phyloP scores from a whole-genome alignment of 2,113 vertebrate genomes.

The Oxyura jamaicensis region DNA sequence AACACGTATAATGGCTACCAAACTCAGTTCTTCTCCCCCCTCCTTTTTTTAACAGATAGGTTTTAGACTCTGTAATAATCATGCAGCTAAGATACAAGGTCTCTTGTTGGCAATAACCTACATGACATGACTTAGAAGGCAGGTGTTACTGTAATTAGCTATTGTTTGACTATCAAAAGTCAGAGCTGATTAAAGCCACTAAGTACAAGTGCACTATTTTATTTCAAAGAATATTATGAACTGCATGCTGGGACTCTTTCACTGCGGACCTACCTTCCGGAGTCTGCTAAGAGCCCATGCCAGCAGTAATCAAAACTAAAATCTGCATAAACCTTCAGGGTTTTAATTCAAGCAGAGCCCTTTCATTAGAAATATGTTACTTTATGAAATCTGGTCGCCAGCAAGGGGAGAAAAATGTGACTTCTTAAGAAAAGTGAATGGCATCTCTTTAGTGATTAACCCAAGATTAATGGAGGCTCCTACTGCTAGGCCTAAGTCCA shows the following conservation, averaged over 20 bases:
- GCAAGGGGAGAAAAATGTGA: constrained; percentile 95
- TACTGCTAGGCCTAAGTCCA: constrained; percentile 94
- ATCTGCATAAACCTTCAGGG: constrained; percentile 94
- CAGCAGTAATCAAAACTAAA: constrained; percentile 98
- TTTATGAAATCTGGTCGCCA: constrained; percentile 94
- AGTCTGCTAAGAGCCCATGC: constrained; percentile 97
- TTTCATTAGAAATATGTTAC: constrained; percentile 99
- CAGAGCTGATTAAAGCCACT: constrained; percentile 99
- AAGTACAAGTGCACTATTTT: constrained; percentile 95
- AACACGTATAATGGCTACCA: constrained; percentile 76
- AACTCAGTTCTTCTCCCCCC: constrained; percentile 71
- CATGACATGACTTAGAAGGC: constrained; percentile 91
- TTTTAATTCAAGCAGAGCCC: constrained; percentile 97
- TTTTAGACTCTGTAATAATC: constrained; percentile 77
- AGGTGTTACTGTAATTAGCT: constrained; percentile 99
- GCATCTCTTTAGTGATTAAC: constrained; percentile 99
- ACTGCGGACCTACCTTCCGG: constrained; percentile 90
- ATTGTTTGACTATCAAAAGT: constrained; percentile 99
- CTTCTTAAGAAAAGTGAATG: constrained; percentile 99
- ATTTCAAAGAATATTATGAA: constrained; percentile 97
- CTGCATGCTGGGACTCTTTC: constrained; percentile 98
- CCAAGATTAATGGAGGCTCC: constrained; percentile 97
- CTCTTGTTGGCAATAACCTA: constrained; percentile 89
- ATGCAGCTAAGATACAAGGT: constrained; percentile 85
- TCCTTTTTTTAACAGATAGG: constrained; percentile 64